phyloP scores from a whole-genome alignment of 2,113 vertebrate species.

The Neoarius graeffei region DNA sequence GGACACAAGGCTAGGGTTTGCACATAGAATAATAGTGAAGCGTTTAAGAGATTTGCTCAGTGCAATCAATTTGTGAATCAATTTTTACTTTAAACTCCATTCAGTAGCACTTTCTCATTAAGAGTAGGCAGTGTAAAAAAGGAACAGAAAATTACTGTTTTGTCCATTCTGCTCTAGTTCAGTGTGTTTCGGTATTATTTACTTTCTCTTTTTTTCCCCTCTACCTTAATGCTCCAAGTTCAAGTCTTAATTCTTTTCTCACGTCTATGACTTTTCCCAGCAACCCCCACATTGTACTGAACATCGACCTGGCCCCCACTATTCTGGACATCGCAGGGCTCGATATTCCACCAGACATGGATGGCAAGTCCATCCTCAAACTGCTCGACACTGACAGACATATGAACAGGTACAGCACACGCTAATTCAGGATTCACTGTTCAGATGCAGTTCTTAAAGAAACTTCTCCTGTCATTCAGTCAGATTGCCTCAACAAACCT shows the following conservation, averaged over 20 bases:
- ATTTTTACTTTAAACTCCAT: not conserved
- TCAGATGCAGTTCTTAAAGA: not conserved
- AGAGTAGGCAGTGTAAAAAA: no score
- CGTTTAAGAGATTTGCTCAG: not conserved
- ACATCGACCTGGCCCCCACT: constrained; percentile 95
- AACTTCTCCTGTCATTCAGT: not conserved
- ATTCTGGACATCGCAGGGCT: constrained; percentile 95
- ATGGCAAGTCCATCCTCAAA: constrained; percentile 90
- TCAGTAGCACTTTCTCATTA: not conserved
- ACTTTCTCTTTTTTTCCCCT: not conserved
- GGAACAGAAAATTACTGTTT: not conserved
- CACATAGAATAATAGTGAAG: not conserved
- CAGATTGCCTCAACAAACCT: not conserved
- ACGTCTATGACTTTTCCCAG: constrained; percentile 63
- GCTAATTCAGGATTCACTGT: not conserved
- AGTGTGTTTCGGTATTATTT: not conserved
- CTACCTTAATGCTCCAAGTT: not conserved
- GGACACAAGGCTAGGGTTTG: not conserved
- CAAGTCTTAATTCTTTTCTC: constrained; percentile 4
- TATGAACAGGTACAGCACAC: constrained; percentile 78
- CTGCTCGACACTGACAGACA: constrained; percentile 86
- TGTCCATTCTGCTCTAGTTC: not conserved
- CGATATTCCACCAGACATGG: constrained; percentile 92
- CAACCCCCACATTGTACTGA: constrained; percentile 92
- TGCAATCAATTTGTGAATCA: not conserved